Conservation (phyloP, 2,888 invertebrate species). For the Philopedon plagiatum region DNA sequence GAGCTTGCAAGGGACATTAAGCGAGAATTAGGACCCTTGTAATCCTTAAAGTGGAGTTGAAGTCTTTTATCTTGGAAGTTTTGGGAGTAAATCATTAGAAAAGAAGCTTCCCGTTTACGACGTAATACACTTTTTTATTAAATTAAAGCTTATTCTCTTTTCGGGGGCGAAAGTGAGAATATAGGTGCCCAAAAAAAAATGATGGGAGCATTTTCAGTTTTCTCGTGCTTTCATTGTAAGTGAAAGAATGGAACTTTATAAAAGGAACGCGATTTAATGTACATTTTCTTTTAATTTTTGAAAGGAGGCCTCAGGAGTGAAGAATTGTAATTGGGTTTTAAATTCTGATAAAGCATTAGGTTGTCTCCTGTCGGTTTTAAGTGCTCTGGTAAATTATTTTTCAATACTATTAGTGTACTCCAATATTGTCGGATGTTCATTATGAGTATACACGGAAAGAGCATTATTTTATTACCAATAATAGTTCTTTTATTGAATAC, state of each 20-base stretch:
- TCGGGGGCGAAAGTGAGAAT: conserved; percentile 4
- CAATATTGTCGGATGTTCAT: too few species aligned
- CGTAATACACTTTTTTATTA: conserved; percentile 30
- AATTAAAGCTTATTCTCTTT: conserved; percentile 25
- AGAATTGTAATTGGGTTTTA: too few species aligned
- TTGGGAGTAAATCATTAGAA: conserved; percentile 33
- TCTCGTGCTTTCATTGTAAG: neutral
- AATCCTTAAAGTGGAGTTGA: conserved; percentile 39
- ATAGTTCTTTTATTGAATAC: too few species aligned
- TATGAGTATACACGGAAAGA: too few species aligned
- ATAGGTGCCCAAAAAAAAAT: neutral
- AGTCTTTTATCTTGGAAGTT: conserved; percentile 34
- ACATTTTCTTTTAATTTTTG: too few species aligned
- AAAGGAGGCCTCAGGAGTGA: too few species aligned
- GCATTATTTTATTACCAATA: too few species aligned
- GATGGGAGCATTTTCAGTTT: neutral
- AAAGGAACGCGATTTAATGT: too few species aligned
- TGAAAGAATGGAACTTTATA: neutral
- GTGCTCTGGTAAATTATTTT: too few species aligned
- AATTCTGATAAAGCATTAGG: too few species aligned
- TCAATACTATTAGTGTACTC: too few species aligned
- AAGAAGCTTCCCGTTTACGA: conserved; percentile 25
- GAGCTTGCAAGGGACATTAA: conserved; percentile 43
- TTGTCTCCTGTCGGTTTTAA: too few species aligned
- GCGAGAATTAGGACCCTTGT: conserved; percentile 42